These are phyloP conservation scores for Tetramorium parvispinum DNA, from an alignment of 1,140 invertebrate genomes.

Conservation along the genomic window DNA sequence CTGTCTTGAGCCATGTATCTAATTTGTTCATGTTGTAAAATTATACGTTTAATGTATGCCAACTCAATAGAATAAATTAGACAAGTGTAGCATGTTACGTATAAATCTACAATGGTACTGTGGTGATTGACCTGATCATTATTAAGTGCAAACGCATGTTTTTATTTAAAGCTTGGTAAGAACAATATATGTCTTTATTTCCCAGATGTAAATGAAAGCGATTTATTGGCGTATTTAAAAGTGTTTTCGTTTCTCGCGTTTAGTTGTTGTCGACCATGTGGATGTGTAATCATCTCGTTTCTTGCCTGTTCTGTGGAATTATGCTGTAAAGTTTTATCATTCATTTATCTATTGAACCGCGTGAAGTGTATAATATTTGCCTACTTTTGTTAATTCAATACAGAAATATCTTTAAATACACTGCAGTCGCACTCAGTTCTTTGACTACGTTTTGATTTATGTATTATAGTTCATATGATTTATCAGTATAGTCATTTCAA, in stretches of 20 bases:
- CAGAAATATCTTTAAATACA: not conserved
- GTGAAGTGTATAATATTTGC: not conserved
- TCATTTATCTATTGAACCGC: not conserved
- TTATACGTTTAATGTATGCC: not conserved
- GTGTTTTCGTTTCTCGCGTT: slow-evolving; percentile 19
- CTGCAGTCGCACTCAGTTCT: not conserved
- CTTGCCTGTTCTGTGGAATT: slow-evolving; percentile 12
- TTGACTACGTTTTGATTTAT: not conserved
- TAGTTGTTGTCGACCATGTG: slow-evolving; percentile 13
- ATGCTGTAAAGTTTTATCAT: not conserved
- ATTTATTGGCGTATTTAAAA: slow-evolving; percentile 12
- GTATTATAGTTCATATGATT: not conserved
- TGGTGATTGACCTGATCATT: slow-evolving; percentile 9
- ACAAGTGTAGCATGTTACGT: slow-evolving; percentile 22
- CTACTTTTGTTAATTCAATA: not conserved
- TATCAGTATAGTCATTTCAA: not conserved
- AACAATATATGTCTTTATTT: not conserved
- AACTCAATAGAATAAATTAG: not conserved
- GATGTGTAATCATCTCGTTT: not conserved
- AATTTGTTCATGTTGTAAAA: not conserved
- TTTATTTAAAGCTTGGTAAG: slow-evolving; percentile 23
- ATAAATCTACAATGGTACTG: not conserved
- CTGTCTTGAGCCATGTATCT: not conserved
- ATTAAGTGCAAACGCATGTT: slow-evolving; percentile 36
- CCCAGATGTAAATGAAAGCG: not conserved